Evolutionary conservation across 1,140 invertebrate species (phyloP).

Genomic region (Palaemon carinicauda): DNA sequence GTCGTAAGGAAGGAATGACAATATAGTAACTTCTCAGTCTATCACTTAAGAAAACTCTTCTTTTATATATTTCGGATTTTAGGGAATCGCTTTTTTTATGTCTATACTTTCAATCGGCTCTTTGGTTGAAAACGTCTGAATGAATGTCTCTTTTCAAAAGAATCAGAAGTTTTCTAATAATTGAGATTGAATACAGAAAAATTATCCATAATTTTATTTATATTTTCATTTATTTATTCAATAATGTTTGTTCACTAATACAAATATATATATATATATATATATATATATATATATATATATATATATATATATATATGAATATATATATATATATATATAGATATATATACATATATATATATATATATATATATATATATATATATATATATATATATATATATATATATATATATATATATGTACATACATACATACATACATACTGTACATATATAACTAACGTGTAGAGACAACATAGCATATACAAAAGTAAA

Average conservation of each 20-base stretch:
- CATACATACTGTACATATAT: no score
- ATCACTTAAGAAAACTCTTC: neutral
- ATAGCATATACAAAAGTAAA: no score
- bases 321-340: neutral
- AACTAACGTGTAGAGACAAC: no score
- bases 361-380: neutral
- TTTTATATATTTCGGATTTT: neutral
- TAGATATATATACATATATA: neutral
- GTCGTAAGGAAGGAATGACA: no score
- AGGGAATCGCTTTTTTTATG: no score
- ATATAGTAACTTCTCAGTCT: no score
- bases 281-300: conserved; percentile 23
- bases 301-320: conserved; percentile 19
- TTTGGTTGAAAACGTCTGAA: no score
- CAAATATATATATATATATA: conserved; percentile 14
- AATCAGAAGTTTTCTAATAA: no score
- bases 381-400: neutral
- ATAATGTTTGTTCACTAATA: neutral
- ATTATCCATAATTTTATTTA: no score
- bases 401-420: conserved; percentile 6
- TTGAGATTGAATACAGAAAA: no score
- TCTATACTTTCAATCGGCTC: no score
- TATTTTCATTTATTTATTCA: neutral
- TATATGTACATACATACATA: neutral
- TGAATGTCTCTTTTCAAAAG: no score